Evolutionary conservation across 2,888 invertebrate genomes (phyloP).

Genomic region (Phalangium opilio): DNA sequence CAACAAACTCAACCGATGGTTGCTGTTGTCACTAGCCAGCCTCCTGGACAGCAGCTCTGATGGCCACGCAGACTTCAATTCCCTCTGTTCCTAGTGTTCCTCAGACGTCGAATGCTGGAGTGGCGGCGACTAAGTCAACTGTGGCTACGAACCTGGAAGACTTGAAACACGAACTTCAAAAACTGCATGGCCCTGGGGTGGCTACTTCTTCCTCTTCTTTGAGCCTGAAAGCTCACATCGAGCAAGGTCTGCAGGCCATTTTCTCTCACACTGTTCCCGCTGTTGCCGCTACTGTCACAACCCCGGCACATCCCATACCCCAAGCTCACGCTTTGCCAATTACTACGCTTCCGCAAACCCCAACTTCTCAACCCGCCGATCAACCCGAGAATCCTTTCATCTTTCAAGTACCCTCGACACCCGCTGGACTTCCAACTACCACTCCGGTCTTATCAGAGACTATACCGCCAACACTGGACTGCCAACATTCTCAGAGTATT

Average conservation of each 20-base stretch:
- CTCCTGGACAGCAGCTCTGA: neutral
- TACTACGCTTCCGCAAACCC: neutral
- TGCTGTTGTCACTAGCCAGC: neutral
- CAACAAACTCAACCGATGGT: too few relatives aligned
- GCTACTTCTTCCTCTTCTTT: conserved; percentile 12
- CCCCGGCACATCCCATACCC: conserved; percentile 3
- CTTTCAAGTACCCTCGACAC: too few relatives aligned
- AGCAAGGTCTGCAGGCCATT: conserved; percentile 4
- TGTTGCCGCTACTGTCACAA: conserved; percentile 1
- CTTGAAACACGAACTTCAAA: conserved; percentile 9
- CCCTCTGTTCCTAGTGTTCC: neutral
- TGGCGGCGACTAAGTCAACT: neutral
- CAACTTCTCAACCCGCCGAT: neutral
- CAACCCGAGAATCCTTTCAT: too few relatives aligned
- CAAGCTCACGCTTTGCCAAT: neutral
- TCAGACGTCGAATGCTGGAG: neutral
- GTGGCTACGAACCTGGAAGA: conserved; percentile 10
- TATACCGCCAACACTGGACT: too few relatives aligned
- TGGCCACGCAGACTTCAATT: neutral
- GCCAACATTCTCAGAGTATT: too few relatives aligned
- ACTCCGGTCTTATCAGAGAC: too few relatives aligned
- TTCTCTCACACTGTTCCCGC: conserved; percentile 2
- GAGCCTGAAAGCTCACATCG: neutral
- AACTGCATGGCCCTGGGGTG: conserved; percentile 2
- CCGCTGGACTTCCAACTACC: too few relatives aligned